These are phyloP conservation scores for Ariopsis seemanni DNA, from an alignment of 2,113 vertebrate species.

Conservation along the genomic window DNA sequence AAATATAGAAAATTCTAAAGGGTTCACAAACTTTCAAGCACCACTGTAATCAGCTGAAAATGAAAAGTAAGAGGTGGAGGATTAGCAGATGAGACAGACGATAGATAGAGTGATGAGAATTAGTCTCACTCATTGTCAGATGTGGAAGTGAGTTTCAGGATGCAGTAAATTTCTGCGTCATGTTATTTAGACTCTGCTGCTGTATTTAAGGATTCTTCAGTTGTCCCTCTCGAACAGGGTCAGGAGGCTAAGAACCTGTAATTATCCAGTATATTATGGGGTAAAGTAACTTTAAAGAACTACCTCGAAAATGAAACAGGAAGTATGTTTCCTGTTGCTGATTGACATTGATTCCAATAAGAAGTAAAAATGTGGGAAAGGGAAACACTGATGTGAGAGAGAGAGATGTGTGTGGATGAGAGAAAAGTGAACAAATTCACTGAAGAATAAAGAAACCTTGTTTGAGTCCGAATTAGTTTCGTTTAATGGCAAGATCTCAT, in stretches of 20 bases:
- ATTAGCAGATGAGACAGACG: neutral
- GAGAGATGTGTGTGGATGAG: neutral
- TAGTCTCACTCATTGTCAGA: neutral
- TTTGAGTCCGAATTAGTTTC: neutral
- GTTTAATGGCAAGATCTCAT: neutral
- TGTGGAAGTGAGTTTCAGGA: neutral
- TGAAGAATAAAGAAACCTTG: neutral
- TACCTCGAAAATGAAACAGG: neutral
- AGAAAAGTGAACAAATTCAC: neutral
- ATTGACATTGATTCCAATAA: neutral
- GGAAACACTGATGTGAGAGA: neutral
- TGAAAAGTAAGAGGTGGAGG: too few relatives aligned
- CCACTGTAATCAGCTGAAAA: too few relatives aligned
- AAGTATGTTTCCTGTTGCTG: neutral
- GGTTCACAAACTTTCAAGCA: too few relatives aligned
- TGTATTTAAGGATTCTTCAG: neutral
- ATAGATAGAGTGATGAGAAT: neutral
- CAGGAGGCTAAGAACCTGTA: neutral
- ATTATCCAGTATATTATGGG: neutral
- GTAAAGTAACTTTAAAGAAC: neutral
- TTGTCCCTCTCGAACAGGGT: neutral
- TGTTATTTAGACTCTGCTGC: too few relatives aligned
- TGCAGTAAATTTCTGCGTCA: too few relatives aligned
- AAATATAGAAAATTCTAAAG: too few relatives aligned
- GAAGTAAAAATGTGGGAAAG: neutral